phyloP scores from a whole-genome alignment of 2,113 vertebrate genomes.

The Syrmaticus mikado region DNA sequence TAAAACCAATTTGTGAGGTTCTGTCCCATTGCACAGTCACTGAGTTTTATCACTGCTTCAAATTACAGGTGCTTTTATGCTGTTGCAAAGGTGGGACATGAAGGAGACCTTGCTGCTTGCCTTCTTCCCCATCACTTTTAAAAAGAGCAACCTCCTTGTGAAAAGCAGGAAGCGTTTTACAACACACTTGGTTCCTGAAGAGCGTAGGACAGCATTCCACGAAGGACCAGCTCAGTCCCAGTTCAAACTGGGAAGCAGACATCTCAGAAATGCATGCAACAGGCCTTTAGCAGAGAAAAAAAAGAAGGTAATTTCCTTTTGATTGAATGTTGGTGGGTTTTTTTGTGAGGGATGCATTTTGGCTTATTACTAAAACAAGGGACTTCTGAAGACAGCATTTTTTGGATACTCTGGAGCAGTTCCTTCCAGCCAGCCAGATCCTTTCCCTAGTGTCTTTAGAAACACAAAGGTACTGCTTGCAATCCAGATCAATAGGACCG shows the following conservation, averaged over 20 bases:
- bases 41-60: constrained; percentile 34
- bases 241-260: neutral
- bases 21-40: constrained; percentile 58
- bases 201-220: neutral
- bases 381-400: neutral
- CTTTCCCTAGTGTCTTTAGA: neutral
- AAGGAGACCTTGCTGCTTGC: neutral
- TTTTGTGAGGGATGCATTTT: neutral
- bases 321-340: neutral
- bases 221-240: neutral
- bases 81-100: constrained; percentile 5
- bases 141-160: neutral
- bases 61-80: constrained; percentile 58
- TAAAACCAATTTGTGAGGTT: constrained; percentile 68
- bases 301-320: neutral
- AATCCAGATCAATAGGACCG: neutral
- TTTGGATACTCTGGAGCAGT: neutral
- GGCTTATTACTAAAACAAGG: neutral
- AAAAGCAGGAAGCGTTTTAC: accelerated
- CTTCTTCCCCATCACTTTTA: neutral
- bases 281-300: neutral
- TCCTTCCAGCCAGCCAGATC: neutral
- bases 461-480: neutral
- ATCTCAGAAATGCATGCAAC: neutral
- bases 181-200: neutral